Conservation (phyloP, 2,113 vertebrate genomes). For the Odontesthes bonariensis region DNA sequence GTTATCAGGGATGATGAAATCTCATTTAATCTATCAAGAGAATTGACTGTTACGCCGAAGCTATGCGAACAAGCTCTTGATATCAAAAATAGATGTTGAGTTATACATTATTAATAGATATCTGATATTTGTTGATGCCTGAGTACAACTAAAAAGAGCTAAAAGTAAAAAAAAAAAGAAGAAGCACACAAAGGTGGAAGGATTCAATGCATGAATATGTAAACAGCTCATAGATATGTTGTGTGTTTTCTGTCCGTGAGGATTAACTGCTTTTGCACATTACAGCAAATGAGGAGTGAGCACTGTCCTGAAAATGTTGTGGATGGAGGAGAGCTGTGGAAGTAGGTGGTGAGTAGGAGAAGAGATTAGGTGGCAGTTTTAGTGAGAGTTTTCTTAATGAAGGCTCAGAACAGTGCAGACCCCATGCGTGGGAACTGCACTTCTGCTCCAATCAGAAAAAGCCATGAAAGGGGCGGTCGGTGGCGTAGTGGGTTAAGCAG, state of each 20-base stretch:
- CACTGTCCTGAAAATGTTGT: constrained; percentile 21
- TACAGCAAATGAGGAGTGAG: constrained; percentile 9
- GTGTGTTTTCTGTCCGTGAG: neutral
- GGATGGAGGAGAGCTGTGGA: constrained; percentile 40
- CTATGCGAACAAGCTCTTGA: constrained; percentile 17
- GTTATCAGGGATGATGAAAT: constrained; percentile 14
- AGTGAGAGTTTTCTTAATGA: constrained; percentile 66
- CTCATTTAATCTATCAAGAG: constrained; percentile 26
- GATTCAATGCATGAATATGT: neutral
- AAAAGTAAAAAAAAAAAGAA: constrained; percentile 7
- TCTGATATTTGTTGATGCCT: constrained; percentile 26
- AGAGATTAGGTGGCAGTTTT: constrained; percentile 53
- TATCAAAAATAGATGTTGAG: constrained; percentile 50
- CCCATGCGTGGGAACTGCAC: constrained; percentile 44
- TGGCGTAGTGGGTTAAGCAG: too few species aligned
- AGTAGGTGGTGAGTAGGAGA: constrained; percentile 40
- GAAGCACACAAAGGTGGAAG: neutral
- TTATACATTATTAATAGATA: constrained; percentile 43
- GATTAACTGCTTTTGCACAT: neutral
- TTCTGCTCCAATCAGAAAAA: constrained; percentile 37
- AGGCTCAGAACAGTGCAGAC: constrained; percentile 45
- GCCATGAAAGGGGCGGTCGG: too few species aligned
- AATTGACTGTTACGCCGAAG: constrained; percentile 12
- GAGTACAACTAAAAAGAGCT: constrained; percentile 21
- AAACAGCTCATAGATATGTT: neutral